phyloP scores from a whole-genome alignment of 2,113 vertebrate species.

The Desmodus rotundus region DNA sequence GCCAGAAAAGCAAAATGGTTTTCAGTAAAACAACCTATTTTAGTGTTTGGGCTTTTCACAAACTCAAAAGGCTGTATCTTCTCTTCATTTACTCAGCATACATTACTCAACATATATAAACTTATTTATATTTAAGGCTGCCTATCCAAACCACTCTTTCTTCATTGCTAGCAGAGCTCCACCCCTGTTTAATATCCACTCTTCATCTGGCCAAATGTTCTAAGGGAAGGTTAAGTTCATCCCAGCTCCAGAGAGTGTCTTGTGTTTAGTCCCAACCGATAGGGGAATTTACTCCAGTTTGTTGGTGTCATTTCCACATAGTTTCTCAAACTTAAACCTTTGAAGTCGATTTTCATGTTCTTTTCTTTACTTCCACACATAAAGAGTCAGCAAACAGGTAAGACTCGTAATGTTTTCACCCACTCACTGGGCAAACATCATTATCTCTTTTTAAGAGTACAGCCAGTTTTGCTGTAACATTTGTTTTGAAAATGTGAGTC shows the following conservation, averaged over 20 bases:
- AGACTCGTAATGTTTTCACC: not conserved
- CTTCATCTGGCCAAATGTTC: not conserved
- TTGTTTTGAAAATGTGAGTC: not conserved
- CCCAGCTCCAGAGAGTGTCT: not conserved
- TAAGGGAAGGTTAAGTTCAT: not conserved
- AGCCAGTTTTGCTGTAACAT: not conserved
- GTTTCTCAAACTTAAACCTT: not conserved
- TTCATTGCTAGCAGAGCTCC: not conserved
- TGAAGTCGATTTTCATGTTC: conserved; percentile 25
- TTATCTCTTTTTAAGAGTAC: not conserved
- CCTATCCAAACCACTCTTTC: not conserved
- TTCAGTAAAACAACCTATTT: not conserved
- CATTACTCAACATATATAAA: not conserved
- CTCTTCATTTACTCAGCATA: not conserved
- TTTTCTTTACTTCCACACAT: not conserved
- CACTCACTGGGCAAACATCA: not conserved
- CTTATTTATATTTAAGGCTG: not conserved
- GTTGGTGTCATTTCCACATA: not conserved
- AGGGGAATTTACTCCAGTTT: not conserved
- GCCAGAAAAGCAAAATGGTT: not conserved
- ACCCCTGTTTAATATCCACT: not conserved
- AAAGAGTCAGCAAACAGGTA: not conserved
- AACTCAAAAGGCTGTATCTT: not conserved
- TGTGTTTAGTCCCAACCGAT: not conserved
- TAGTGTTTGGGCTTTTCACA: not conserved